phyloP scores from a whole-genome alignment of 2,888 invertebrate species.

The Tolmerus cingulatus region DNA sequence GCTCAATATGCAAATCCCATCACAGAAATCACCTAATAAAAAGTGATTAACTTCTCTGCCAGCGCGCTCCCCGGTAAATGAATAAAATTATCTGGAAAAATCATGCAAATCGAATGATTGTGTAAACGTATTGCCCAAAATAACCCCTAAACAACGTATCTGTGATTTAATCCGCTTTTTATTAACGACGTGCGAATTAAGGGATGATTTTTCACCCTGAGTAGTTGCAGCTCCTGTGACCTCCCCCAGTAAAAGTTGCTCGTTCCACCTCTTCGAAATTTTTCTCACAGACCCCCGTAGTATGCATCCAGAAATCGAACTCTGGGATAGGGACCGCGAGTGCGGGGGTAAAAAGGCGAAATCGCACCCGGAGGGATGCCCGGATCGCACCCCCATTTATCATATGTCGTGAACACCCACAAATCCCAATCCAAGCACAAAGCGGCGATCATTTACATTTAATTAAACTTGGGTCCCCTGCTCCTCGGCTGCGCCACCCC shows the following conservation, averaged over 20 bases:
- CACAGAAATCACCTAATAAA: constrained; percentile 8
- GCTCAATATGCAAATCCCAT: not conserved
- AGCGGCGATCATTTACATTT: constrained; percentile 48
- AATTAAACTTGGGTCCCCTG: constrained; percentile 44
- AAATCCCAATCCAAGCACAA: constrained; percentile 50
- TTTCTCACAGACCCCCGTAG: not conserved
- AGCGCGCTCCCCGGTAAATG: not conserved
- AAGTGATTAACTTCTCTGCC: not conserved
- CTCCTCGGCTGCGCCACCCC: not conserved
- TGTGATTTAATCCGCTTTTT: constrained; percentile 39
- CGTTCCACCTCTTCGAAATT: not conserved
- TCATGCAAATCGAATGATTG: constrained; percentile 15
- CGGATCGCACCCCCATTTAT: constrained; percentile 43
- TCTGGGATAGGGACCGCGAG: not conserved
- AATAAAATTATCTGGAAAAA: constrained; percentile 33
- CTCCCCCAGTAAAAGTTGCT: not conserved
- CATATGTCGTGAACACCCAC: constrained; percentile 48
- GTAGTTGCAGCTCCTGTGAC: not conserved
- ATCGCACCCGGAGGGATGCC: not conserved
- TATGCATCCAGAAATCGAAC: not conserved
- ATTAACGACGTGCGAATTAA: constrained; percentile 42
- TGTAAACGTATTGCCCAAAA: not conserved
- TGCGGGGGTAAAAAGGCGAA: not conserved
- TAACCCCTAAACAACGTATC: constrained; percentile 5
- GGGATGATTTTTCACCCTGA: constrained; percentile 30